Conservation (phyloP, 2,797 vertebrate genomes). For the Ispidina picta region DNA sequence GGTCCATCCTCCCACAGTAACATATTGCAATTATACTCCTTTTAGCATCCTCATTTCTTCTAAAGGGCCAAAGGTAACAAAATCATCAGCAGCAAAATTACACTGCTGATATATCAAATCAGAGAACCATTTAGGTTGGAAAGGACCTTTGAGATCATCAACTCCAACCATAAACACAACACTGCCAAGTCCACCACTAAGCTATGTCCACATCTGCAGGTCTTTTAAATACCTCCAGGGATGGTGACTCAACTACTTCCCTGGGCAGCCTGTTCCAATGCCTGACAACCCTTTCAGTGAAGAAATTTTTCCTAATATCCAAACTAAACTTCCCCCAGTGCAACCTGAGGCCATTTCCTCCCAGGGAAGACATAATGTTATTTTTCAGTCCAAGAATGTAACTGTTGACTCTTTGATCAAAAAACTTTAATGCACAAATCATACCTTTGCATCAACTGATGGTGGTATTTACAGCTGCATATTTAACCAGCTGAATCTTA, state of each 20-base stretch:
- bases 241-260: not conserved
- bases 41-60: not conserved
- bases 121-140: not conserved
- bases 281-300: not conserved
- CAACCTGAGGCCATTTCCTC: not conserved
- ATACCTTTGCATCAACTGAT: fast-evolving
- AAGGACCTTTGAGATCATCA: not conserved
- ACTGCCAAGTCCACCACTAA: not conserved
- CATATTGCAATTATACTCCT: not conserved
- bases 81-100: not conserved
- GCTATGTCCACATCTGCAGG: not conserved
- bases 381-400: not conserved
- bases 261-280: not conserved
- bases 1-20: not conserved
- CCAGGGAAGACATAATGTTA: not conserved
- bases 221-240: not conserved
- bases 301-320: not conserved
- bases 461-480: not conserved
- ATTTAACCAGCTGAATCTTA: not conserved
- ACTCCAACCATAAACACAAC: not conserved
- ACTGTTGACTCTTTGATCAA: not conserved
- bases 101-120: not conserved
- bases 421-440: not conserved
- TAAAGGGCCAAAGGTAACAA: not conserved
- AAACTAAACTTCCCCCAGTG: not conserved